These are phyloP conservation scores for Parus major DNA, from an alignment of 2,113 vertebrate species.

Conservation along the genomic window DNA sequence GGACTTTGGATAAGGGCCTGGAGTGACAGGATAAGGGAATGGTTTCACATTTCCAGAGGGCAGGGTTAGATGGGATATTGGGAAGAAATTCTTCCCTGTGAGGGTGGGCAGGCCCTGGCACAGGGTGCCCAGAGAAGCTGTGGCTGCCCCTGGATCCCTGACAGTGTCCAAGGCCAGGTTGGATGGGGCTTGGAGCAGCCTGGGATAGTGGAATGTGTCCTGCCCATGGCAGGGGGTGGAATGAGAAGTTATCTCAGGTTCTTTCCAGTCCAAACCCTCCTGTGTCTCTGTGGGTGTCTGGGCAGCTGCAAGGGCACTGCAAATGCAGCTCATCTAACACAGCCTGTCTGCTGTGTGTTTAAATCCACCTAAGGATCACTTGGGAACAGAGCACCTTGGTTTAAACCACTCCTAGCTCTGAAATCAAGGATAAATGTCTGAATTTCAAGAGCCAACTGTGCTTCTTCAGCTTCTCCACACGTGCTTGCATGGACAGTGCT, in stretches of 20 bases:
- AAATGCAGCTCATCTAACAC: neutral
- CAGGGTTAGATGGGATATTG: fast-evolving
- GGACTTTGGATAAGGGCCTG: neutral
- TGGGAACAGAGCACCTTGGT: neutral
- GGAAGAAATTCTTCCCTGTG: neutral
- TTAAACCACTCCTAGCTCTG: neutral
- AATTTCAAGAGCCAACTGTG: neutral
- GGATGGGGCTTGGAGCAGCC: fast-evolving
- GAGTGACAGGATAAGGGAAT: neutral
- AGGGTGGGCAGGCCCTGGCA: neutral
- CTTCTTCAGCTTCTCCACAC: neutral
- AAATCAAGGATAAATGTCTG: neutral
- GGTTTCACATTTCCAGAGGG: fast-evolving
- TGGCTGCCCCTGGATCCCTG: neutral
- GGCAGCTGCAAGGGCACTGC: neutral
- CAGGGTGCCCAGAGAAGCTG: neutral
- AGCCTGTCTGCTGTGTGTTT: neutral
- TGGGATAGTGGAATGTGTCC: neutral
- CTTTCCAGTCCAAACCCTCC: neutral
- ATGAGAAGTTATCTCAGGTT: neutral
- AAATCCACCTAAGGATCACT: neutral
- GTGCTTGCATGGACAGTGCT: neutral
- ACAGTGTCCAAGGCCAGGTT: fast-evolving
- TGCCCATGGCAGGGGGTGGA: neutral
- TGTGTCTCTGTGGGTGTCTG: no score